phyloP scores from a whole-genome alignment of 2,113 vertebrate genomes.

The Sialia sialis region DNA sequence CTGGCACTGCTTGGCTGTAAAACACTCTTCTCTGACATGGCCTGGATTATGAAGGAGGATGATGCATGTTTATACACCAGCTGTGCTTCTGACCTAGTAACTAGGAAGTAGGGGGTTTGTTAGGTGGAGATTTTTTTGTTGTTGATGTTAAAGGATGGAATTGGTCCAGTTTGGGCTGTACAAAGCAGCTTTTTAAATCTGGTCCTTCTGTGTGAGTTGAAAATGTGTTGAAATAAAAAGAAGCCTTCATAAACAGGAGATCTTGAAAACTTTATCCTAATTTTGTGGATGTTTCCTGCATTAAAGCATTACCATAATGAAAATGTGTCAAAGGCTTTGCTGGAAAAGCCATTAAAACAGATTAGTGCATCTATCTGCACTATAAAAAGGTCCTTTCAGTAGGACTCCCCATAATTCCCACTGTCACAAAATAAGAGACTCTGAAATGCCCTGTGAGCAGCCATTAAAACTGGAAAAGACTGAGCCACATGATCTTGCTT shows the following conservation, averaged over 20 bases:
- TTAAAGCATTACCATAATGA: conserved; percentile 20
- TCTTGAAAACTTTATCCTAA: conserved; percentile 3
- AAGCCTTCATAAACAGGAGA: background rate
- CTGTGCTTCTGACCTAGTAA: background rate
- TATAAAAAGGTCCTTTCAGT: conserved; percentile 31
- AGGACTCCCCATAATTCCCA: background rate
- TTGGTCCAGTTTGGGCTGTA: background rate
- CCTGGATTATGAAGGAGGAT: background rate
- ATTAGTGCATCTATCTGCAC: conserved; percentile 48
- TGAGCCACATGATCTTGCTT: background rate
- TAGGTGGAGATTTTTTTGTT: background rate
- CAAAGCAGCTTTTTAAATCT: background rate
- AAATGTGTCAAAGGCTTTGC: conserved; percentile 43
- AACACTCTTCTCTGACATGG: background rate
- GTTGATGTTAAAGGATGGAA: background rate
- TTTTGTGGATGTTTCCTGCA: background rate
- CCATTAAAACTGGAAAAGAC: background rate
- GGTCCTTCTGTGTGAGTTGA: background rate
- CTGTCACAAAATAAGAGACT: conserved; percentile 1
- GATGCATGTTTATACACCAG: background rate
- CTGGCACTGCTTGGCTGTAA: background rate
- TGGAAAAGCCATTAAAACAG: conserved; percentile 37
- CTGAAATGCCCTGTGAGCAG: background rate
- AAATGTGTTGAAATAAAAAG: background rate
- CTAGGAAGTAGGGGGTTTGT: background rate